A percentile compares a stretch with the other conserved stretches of the same genome.
Evolutionary conservation across 2,888 invertebrate genomes (phyloP).

Genomic region (Marasmarcha lunaedactyla): DNA sequence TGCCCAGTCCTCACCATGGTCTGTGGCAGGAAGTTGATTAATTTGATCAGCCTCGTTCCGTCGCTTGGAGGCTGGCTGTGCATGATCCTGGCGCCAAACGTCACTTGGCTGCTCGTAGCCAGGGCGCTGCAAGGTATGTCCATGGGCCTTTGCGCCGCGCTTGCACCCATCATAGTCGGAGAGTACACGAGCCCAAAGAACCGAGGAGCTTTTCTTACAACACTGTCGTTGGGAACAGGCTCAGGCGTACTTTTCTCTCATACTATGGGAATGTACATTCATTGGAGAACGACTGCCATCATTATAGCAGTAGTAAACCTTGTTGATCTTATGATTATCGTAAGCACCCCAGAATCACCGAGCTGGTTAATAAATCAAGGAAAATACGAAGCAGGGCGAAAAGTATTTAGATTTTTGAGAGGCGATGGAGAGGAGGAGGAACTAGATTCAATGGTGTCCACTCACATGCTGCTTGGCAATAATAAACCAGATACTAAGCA

Average conservation of each 20-base stretch:
- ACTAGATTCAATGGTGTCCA: slow-evolving; percentile 33
- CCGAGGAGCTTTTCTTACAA: slow-evolving; percentile 68
- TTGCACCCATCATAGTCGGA: slow-evolving; percentile 54
- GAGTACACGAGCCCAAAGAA: slow-evolving; percentile 67
- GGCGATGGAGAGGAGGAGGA: slow-evolving; percentile 48
- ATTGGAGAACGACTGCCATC: slow-evolving; percentile 64
- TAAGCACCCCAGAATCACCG: slow-evolving; percentile 70
- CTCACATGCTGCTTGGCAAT: slow-evolving; percentile 21
- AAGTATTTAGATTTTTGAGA: slow-evolving; percentile 64
- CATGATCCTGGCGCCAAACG: slow-evolving; percentile 37
- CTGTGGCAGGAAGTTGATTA: slow-evolving; percentile 60
- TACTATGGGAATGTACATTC: slow-evolving; percentile 64
- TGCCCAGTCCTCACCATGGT: slow-evolving; percentile 58
- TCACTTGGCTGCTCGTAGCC: slow-evolving; percentile 31
- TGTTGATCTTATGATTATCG: slow-evolving; percentile 38
- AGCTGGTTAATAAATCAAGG: slow-evolving; percentile 71
- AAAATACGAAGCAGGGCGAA: slow-evolving; percentile 54
- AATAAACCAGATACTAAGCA: slow-evolving; percentile 18
- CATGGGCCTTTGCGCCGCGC: slow-evolving; percentile 53
- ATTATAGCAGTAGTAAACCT: slow-evolving; percentile 48
- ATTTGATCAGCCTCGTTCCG: slow-evolving; percentile 50
- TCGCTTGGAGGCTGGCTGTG: slow-evolving; percentile 64
- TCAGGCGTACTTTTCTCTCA: slow-evolving; percentile 70
- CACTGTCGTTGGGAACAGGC: slow-evolving; percentile 65
- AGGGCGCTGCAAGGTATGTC: slow-evolving; percentile 45